Percentiles rank a stretch among this genome's conserved stretches.
Conservation (phyloP, 2,888 invertebrate species). For the Drosophila meridionalis region DNA sequence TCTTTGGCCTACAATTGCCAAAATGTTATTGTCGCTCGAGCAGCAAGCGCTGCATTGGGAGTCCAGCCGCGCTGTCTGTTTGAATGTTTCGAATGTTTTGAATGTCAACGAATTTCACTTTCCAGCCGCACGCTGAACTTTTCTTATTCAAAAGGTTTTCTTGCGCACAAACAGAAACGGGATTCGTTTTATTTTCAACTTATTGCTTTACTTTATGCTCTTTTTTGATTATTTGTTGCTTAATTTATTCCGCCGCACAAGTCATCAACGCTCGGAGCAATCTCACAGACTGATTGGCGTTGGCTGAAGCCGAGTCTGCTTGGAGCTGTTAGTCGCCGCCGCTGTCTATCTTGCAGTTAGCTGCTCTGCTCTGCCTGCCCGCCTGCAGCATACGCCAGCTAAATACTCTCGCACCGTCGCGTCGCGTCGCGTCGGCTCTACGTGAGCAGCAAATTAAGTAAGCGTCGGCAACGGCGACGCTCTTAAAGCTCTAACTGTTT, state of each 20-base stretch:
- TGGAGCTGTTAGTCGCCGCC: constrained; percentile 43
- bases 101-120: constrained; percentile 57
- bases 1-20: constrained; percentile 58
- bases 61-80: not conserved
- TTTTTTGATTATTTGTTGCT: not conserved
- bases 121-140: constrained; percentile 15
- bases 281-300: constrained; percentile 67
- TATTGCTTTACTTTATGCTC: not conserved
- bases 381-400: constrained; percentile 39
- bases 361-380: constrained; percentile 12
- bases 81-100: constrained; percentile 33
- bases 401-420: constrained; percentile 45
- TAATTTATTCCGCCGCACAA: constrained; percentile 29
- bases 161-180: constrained; percentile 46
- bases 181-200: constrained; percentile 32
- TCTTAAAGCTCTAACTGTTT: constrained; percentile 38
- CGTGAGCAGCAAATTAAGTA: constrained; percentile 75
- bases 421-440: constrained; percentile 27
- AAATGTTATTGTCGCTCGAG: constrained; percentile 42
- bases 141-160: constrained; percentile 46
- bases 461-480: constrained; percentile 34
- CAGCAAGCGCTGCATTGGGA: constrained; percentile 42
- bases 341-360: constrained; percentile 60
- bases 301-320: constrained; percentile 48
- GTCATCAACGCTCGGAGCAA: constrained; percentile 66